Percentiles rank a stretch among this genome's conserved stretches.
These are phyloP conservation scores for Urosaurus nigricauda DNA, from an alignment of 2,797 vertebrate species.

Conservation along the genomic window DNA sequence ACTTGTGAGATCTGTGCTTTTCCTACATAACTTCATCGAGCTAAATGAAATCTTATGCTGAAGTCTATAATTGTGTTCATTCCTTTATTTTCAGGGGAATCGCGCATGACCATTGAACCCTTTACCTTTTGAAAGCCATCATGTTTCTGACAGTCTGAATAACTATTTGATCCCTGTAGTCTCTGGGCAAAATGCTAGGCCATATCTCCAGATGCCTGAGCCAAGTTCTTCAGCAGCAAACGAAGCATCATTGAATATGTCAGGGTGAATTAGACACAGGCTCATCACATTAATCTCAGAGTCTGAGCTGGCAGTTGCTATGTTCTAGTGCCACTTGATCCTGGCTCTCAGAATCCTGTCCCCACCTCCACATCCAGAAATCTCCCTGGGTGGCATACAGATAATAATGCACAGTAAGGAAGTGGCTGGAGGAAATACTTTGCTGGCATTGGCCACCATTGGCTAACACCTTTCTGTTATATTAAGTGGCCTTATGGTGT, in stretches of 20 bases:
- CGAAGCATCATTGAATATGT: constrained; percentile 70
- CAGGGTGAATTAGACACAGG: constrained; percentile 72
- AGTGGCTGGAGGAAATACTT: constrained; percentile 48
- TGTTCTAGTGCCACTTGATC: constrained; percentile 66
- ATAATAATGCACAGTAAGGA: constrained; percentile 43
- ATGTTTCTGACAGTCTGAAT: fast-evolving
- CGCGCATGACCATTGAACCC: neutral
- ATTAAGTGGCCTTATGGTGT: constrained; percentile 15
- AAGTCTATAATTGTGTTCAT: neutral
- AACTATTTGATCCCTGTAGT: constrained; percentile 17
- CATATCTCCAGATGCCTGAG: constrained; percentile 49
- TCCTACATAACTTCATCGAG: fast-evolving
- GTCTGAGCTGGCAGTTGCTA: constrained; percentile 67
- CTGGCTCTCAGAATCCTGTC: constrained; percentile 52
- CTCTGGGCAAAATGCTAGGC: constrained; percentile 30
- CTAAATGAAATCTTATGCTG: neutral
- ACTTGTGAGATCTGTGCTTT: fast-evolving
- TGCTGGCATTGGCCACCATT: neutral
- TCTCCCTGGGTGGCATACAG: constrained; percentile 53
- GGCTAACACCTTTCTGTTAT: constrained; percentile 26
- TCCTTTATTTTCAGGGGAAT: neutral
- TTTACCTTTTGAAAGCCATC: neutral
- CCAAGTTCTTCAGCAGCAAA: constrained; percentile 43
- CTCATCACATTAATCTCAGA: constrained; percentile 67
- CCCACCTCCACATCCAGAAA: constrained; percentile 56